These are phyloP conservation scores for Thelaira solivaga DNA, from an alignment of 2,888 invertebrate species.

Conservation along the genomic window DNA sequence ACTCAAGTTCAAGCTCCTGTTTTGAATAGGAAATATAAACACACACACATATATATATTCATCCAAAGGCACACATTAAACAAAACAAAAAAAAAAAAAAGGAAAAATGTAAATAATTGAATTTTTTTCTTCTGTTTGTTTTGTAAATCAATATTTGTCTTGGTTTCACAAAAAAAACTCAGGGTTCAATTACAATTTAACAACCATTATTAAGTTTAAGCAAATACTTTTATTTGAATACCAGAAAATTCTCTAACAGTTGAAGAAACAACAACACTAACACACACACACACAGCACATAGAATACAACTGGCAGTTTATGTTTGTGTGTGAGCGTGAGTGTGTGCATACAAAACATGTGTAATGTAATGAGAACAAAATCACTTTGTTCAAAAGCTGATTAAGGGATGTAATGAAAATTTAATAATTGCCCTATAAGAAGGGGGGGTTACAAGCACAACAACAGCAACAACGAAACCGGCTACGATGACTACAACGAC, in stretches of 20 bases:
- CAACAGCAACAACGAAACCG: too few relatives aligned
- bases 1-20: constrained; percentile 46
- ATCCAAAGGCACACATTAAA: neutral
- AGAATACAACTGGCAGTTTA: too few relatives aligned
- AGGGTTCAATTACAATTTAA: constrained; percentile 64
- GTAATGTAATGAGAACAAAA: constrained; percentile 55
- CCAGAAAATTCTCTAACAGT: constrained; percentile 43
- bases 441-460: constrained; percentile 48
- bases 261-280: constrained; percentile 13
- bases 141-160: constrained; percentile 64
- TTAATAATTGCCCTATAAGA: constrained; percentile 71
- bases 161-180: constrained; percentile 49
- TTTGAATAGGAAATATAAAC: constrained; percentile 18
- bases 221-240: constrained; percentile 56
- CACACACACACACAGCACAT: neutral
- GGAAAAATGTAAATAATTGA: constrained; percentile 10
- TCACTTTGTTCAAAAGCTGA: constrained; percentile 70
- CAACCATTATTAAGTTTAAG: constrained; percentile 61
- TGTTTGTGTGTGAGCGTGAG: too few relatives aligned
- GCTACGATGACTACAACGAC: too few relatives aligned
- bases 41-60: neutral
- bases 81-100: neutral
- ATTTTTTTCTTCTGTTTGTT: constrained; percentile 23
- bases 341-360: constrained; percentile 14
- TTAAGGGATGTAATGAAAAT: constrained; percentile 76